Percentiles rank a stretch among this genome's conserved stretches.
Evolutionary conservation across 2,797 vertebrate species (phyloP).

Genomic region (Bovichtus diacanthus): DNA sequence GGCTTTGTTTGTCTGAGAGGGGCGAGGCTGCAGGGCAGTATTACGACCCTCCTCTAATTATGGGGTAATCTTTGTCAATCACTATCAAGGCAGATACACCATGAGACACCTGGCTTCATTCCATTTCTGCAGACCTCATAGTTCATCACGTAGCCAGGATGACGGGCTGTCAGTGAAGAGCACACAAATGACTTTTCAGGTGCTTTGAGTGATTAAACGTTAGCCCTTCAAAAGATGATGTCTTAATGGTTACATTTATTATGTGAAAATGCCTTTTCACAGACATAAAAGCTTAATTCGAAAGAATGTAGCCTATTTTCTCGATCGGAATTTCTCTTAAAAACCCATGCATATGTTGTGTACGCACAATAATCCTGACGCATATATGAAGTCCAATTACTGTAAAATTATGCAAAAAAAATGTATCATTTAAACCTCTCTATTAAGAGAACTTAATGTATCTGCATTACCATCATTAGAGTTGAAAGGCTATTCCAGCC

Average conservation of each 20-base stretch:
- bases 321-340: neutral
- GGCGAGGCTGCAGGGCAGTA: constrained; percentile 46
- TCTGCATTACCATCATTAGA: constrained; percentile 15
- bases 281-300: constrained; percentile 26
- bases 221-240: constrained; percentile 21
- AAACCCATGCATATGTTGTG: neutral
- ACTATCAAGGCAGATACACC: constrained; percentile 44
- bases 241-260: constrained; percentile 53
- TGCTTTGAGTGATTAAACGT: constrained; percentile 42
- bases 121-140: constrained; percentile 37
- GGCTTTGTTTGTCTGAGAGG: constrained; percentile 61
- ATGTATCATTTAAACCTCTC: constrained; percentile 2
- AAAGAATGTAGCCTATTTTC: constrained; percentile 8
- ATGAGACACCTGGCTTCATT: constrained; percentile 61
- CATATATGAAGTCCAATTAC: constrained; percentile 20
- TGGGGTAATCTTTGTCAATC: constrained; percentile 70
- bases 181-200: constrained; percentile 10
- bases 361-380: neutral
- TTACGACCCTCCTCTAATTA: constrained; percentile 72
- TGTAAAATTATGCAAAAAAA: constrained; percentile 10
- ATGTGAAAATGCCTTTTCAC: constrained; percentile 20
- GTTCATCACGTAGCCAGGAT: constrained; percentile 30
- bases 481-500: constrained; percentile 5
- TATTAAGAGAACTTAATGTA: constrained; percentile 2
- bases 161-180: constrained; percentile 15